These are phyloP conservation scores for Sinocyclocheilus anophthalmus DNA, from an alignment of 2,113 vertebrate genomes.

Conservation along the genomic window DNA sequence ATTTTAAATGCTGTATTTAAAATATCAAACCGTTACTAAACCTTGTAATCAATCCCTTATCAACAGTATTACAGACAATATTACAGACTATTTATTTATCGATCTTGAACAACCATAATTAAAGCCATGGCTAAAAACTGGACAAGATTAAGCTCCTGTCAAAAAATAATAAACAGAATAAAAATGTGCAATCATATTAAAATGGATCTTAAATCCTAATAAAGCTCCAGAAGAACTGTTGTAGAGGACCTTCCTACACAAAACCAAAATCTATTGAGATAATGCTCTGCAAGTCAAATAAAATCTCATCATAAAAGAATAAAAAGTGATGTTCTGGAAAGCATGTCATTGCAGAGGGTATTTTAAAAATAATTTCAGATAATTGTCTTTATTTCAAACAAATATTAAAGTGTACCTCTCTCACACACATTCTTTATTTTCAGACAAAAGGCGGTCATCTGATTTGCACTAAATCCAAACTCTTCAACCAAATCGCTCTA, in stretches of 20 bases:
- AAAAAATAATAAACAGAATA: background rate
- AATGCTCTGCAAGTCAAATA: background rate
- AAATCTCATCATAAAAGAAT: background rate
- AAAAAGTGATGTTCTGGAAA: background rate
- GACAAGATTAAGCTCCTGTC: too few relatives aligned
- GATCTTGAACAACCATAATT: background rate
- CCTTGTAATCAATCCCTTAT: too few relatives aligned
- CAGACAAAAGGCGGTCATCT: conserved; percentile 13
- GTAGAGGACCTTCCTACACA: background rate
- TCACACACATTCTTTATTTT: background rate
- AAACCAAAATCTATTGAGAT: background rate
- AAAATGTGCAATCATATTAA: background rate
- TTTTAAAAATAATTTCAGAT: background rate
- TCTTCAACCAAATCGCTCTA: background rate
- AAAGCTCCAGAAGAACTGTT: background rate
- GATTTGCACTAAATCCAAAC: background rate
- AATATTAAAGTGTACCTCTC: too few relatives aligned
- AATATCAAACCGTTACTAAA: background rate
- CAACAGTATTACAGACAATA: background rate
- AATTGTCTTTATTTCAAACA: background rate
- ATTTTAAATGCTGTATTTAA: background rate
- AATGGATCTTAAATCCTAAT: background rate
- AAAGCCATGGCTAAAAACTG: background rate
- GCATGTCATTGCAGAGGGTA: background rate
- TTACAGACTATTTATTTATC: background rate